These are phyloP conservation scores for Stichopus horrens DNA, from an alignment of 53 echinoderm and acorn worm species.

Conservation along the genomic window DNA sequence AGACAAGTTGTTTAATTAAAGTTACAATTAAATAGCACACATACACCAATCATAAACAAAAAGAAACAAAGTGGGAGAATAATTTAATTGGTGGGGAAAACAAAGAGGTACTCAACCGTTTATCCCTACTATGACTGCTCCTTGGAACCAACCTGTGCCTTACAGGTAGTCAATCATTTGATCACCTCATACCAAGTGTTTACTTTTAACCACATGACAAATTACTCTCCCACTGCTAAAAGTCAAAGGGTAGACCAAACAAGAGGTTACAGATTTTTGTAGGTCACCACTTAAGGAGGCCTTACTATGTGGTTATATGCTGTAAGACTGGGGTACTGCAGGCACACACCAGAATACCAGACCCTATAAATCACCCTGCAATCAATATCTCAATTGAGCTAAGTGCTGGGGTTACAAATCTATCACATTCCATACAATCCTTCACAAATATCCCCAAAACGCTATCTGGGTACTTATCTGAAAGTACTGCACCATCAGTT, in stretches of 20 bases:
- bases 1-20: too few species aligned
- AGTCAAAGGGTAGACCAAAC: slow-evolving; percentile 29
- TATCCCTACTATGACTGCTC: background rate
- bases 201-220: slow-evolving; percentile 10
- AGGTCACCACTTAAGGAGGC: background rate
- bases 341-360: background rate
- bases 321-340: background rate
- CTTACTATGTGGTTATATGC: background rate
- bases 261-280: slow-evolving; percentile 5
- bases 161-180: slow-evolving; percentile 4
- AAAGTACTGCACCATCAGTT: too few species aligned
- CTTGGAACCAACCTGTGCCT: slow-evolving; percentile 15
- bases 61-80: too few species aligned
- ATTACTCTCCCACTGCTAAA: slow-evolving; percentile 23
- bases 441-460: background rate
- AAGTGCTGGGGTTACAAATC: background rate
- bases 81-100: too few species aligned
- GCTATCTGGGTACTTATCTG: too few species aligned
- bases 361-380: background rate
- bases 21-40: too few species aligned
- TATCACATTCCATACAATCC: background rate
- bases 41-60: too few species aligned
- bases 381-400: background rate
- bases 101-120: too few species aligned
- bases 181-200: slow-evolving; percentile 33